Evolutionary conservation across 2,888 invertebrate genomes (phyloP).

Genomic region (Miltochrista miniata): DNA sequence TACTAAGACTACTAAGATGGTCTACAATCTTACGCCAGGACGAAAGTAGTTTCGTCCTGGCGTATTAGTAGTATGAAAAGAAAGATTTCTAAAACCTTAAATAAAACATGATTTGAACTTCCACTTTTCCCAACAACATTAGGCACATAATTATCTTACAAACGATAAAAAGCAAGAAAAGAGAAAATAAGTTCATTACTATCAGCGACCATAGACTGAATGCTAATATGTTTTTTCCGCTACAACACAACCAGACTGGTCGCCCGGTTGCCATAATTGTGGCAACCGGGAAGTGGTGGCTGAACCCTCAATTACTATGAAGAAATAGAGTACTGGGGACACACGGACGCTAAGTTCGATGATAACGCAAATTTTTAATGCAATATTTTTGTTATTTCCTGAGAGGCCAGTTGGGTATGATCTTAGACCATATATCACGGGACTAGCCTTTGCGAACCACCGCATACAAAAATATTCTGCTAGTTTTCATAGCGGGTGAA

Average conservation of each 20-base stretch:
- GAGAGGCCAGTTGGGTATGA: no score
- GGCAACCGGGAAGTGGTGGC: conserved; percentile 58
- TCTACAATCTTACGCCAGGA: no score
- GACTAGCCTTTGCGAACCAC: no score
- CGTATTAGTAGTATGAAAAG: no score
- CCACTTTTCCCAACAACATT: background rate
- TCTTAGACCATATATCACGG: no score
- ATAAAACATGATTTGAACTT: no score
- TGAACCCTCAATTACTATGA: conserved; percentile 66
- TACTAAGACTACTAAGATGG: no score
- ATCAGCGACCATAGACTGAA: conserved; percentile 26
- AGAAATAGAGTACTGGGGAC: conserved; percentile 62
- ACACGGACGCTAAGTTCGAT: conserved; percentile 6
- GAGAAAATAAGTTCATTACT: conserved; percentile 32
- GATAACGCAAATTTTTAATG: background rate
- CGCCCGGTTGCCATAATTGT: conserved; percentile 54
- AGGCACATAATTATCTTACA: background rate
- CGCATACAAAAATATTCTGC: no score
- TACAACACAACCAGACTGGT: conserved; percentile 42
- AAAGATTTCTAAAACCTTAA: no score
- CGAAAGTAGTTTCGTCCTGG: no score
- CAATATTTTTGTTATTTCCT: conserved; percentile 1
- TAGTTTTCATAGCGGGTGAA: no score
- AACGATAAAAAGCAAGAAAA: conserved; percentile 15
- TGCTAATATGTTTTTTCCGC: conserved; percentile 49